These are phyloP conservation scores for Bombylius major DNA, from an alignment of 2,888 invertebrate genomes.

Conservation along the genomic window DNA sequence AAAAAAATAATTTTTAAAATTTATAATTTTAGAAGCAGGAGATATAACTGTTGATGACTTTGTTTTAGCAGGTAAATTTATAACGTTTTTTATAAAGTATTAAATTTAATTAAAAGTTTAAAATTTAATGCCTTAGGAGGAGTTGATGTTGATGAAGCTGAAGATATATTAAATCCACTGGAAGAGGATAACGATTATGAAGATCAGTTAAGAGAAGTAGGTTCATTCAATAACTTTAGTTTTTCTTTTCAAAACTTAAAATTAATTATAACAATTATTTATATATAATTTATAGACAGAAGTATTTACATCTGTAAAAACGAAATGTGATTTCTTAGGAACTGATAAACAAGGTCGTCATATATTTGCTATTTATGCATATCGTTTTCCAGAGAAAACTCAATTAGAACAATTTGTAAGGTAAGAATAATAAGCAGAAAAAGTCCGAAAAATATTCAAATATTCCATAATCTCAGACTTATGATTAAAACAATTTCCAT, in stretches of 20 bases:
- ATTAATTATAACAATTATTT: no score
- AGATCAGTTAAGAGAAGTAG: conserved; percentile 32
- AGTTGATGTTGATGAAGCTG: conserved; percentile 24
- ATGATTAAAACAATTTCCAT: no score
- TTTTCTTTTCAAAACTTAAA: no score
- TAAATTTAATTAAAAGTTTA: no score
- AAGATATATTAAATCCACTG: conserved; percentile 25
- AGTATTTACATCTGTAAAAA: conserved; percentile 22
- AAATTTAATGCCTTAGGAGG: background rate
- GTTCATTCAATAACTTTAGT: background rate
- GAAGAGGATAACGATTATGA: conserved; percentile 33
- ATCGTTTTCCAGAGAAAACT: conserved; percentile 63
- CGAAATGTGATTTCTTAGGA: conserved; percentile 46
- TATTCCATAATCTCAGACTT: no score
- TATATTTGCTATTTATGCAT: conserved; percentile 93
- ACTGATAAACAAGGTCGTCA: conserved; percentile 71
- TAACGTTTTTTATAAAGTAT: background rate
- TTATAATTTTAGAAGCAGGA: conserved; percentile 18
- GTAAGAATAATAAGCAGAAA: conserved; percentile 15
- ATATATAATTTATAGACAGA: conserved; percentile 12
- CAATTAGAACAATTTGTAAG: conserved; percentile 38
- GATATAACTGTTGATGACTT: conserved; percentile 34
- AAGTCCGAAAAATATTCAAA: no score
- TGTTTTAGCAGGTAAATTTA: conserved; percentile 27
- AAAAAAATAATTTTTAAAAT: no score